These are phyloP conservation scores for Diphyllodes magnificus DNA, from an alignment of 2,113 vertebrate genomes.

Conservation along the genomic window DNA sequence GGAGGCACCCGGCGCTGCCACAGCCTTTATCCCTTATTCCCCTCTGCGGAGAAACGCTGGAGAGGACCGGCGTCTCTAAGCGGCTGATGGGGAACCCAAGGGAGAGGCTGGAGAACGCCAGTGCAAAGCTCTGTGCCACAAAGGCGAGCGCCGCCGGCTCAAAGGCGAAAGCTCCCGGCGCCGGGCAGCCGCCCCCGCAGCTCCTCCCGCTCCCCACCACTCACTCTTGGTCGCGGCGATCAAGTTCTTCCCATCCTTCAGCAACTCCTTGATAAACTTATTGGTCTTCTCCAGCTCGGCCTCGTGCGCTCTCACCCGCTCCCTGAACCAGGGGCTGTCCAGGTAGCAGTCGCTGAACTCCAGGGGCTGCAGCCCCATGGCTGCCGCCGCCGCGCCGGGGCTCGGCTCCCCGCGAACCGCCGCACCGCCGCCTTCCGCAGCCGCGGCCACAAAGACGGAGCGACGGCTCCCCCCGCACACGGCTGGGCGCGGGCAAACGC, in stretches of 20 bases:
- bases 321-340: slow-evolving; percentile 92
- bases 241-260: slow-evolving; percentile 96
- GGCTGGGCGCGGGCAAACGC: background rate
- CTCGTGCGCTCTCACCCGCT: slow-evolving; percentile 89
- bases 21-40: background rate
- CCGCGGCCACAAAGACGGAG: background rate
- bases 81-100: background rate
- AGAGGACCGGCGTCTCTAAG: background rate
- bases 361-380: slow-evolving; percentile 93
- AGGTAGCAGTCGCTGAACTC: slow-evolving; percentile 98
- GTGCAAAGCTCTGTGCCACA: background rate
- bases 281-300: slow-evolving; percentile 94
- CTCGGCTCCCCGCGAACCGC: background rate
- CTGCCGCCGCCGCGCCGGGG: background rate
- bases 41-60: background rate
- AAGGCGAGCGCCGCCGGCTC: background rate
- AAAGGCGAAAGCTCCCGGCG: background rate
- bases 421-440: background rate
- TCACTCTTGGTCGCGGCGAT: slow-evolving; percentile 95
- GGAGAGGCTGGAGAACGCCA: background rate
- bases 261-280: slow-evolving; percentile 96
- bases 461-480: background rate
- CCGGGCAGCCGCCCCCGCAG: background rate
- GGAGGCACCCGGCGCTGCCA: background rate
- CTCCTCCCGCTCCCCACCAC: background rate